Evolutionary conservation across 2,888 invertebrate genomes (phyloP).

Genomic region (Eucriotettix oculatus): DNA sequence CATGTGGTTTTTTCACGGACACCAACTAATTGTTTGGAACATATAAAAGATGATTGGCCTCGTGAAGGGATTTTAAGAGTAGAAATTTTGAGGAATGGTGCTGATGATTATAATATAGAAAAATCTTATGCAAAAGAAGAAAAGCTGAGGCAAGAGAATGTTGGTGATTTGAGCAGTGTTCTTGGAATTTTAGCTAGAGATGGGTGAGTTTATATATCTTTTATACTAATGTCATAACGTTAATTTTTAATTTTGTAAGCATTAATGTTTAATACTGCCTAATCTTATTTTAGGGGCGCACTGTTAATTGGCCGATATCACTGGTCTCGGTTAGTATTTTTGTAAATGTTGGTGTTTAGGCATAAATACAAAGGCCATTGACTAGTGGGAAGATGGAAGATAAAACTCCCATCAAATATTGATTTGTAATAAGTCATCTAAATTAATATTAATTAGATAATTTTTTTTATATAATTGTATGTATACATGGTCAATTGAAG

Average conservation of each 20-base stretch:
- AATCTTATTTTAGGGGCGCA: no score
- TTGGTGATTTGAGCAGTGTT: constrained; percentile 39
- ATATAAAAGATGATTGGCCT: constrained; percentile 82
- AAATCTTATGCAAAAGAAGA: constrained; percentile 73
- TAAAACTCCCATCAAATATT: no score
- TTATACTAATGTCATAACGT: neutral
- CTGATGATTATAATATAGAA: constrained; percentile 58
- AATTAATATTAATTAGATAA: no score
- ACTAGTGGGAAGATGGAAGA: no score
- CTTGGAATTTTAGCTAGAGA: constrained; percentile 47
- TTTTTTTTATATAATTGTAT: no score
- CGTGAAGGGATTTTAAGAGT: constrained; percentile 86
- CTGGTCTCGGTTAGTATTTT: no score
- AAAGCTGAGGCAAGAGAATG: constrained; percentile 48
- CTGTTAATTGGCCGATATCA: no score
- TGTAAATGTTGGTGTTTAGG: no score
- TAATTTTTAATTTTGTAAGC: neutral
- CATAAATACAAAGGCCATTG: no score
- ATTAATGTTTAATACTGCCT: no score
- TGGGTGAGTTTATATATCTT: constrained; percentile 30
- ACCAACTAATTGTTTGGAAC: constrained; percentile 83
- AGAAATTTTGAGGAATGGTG: constrained; percentile 60
- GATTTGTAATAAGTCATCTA: no score
- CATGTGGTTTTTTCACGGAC: constrained; percentile 86
- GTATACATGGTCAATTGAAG: no score